Conservation (phyloP, 2,797 vertebrate species). For the Pantherophis vulpinus region DNA sequence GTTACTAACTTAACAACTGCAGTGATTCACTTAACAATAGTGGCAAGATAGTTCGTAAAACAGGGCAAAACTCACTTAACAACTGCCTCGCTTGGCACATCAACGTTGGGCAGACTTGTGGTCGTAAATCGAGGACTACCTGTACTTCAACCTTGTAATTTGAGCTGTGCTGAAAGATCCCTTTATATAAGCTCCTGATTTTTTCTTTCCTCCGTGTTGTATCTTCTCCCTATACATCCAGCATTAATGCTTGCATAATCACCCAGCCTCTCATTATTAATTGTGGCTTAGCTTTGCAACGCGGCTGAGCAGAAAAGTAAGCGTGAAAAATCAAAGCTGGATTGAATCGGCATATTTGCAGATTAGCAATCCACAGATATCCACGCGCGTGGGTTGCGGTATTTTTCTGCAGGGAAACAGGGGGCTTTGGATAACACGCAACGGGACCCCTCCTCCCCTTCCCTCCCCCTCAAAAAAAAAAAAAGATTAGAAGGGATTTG, state of each 20-base stretch:
- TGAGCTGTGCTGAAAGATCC: constrained; percentile 50
- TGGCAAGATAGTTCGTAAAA: background rate
- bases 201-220: constrained; percentile 30
- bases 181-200: constrained; percentile 56
- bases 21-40: too few relatives aligned
- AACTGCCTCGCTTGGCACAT: background rate
- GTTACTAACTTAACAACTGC: too few relatives aligned
- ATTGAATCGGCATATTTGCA: constrained; percentile 68
- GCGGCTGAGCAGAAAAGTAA: constrained; percentile 67
- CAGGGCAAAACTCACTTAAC: background rate
- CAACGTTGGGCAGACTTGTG: background rate
- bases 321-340: constrained; percentile 66
- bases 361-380: constrained; percentile 11
- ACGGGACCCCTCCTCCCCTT: fast-evolving
- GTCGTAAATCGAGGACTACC: background rate
- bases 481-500: constrained; percentile 25
- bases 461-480: background rate
- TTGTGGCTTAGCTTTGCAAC: constrained; percentile 69
- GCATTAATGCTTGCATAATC: constrained; percentile 65
- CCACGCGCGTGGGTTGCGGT: background rate
- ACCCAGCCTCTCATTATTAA: constrained; percentile 71
- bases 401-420: constrained; percentile 35
- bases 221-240: constrained; percentile 59
- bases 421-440: background rate
- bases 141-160: constrained; percentile 44